Percentiles rank a stretch among this genome's conserved stretches.
Evolutionary conservation across 2,113 vertebrate species (phyloP).

Genomic region (Colossoma macropomum): DNA sequence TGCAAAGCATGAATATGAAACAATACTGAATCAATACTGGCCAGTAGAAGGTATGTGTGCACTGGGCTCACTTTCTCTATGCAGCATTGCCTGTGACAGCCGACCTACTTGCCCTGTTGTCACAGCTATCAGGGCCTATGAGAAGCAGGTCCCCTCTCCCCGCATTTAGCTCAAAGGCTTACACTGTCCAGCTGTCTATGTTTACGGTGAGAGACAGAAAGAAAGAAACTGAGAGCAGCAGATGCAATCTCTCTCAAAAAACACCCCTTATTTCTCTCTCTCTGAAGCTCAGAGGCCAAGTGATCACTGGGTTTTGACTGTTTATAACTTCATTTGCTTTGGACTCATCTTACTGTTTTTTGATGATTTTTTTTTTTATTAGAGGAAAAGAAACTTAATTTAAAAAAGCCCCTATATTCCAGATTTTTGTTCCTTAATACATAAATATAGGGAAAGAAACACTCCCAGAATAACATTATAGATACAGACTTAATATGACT

Average conservation of each 20-base stretch:
- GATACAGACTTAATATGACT: too few relatives aligned
- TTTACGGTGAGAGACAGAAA: conserved; percentile 58
- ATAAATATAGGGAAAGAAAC: too few relatives aligned
- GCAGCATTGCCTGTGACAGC: conserved; percentile 62
- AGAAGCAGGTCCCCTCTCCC: conserved; percentile 75
- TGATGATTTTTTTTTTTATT: too few relatives aligned
- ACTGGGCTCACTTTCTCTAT: conserved; percentile 61
- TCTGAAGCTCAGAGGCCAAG: too few relatives aligned
- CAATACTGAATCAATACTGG: conserved; percentile 20
- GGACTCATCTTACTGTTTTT: too few relatives aligned
- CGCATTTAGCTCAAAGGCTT: conserved; percentile 81
- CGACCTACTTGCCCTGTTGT: conserved; percentile 74
- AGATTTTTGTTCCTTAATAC: too few relatives aligned
- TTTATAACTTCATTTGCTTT: too few relatives aligned
- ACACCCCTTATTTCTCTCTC: conserved; percentile 64
- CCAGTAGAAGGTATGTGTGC: conserved; percentile 54
- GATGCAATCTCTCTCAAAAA: conserved; percentile 77
- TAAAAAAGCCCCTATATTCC: too few relatives aligned
- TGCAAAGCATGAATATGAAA: too few relatives aligned
- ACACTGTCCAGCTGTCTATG: conserved; percentile 83
- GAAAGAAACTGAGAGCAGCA: conserved; percentile 72
- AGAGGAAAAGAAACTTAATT: too few relatives aligned
- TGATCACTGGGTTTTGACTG: too few relatives aligned
- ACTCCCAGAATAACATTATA: too few relatives aligned
- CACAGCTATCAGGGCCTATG: conserved; percentile 74